Base-by-base conservation (phyloP, 2,888 invertebrate species). In the Pristionchus fissidentatus region DNA sequence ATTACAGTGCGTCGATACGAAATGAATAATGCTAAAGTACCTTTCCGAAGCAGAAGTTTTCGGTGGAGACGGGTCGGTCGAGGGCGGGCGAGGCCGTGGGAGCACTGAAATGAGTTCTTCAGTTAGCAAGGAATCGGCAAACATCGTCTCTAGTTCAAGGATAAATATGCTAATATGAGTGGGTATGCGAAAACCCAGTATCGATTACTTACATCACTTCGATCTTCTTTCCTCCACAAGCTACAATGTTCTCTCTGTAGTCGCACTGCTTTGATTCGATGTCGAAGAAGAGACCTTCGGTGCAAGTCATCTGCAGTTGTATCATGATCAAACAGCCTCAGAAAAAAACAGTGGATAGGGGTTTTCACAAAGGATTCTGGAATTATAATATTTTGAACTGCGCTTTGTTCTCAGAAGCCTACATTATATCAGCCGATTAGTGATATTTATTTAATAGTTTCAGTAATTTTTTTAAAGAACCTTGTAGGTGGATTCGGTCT, bases 141-240 rank as follows among this genome's bases (percentile, higher is more conserved):
- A 49, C 19, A 49, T 49, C 19, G 49, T 49, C 13, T 19, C 13
- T 49, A 49, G 19, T 49, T 10, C 10, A 49, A 19, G 19, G 49
- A 49, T n/a, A n/a, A n/a, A n/a, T n/a, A n/a, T n/a, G n/a, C n/a
- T n/a, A n/a, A n/a, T n/a, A n/a, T n/a, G n/a, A n/a, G n/a, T n/a
- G n/a, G 32, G 7, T 62, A 15, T 10, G 32, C 3, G 57, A 26
- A n/a, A 41, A n/a, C n/a, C n/a, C n/a, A n/a, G n/a, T n/a, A n/a
- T n/a, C n/a, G n/a, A n/a, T n/a, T n/a, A n/a, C 75, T 32, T n/a
- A 57, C 79, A 46, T 52, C 32, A 29, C 75, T 26, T 73, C 73
- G 32, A 32, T 32, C 75, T 77, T 81, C 80, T 81, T 81, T 62
- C 70, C 83, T 35, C 73, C 73, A 38, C 83, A 83, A n/a, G 29